These are phyloP conservation scores for Phoxinus phoxinus DNA, from an alignment of 2,113 vertebrate genomes.

Conservation along the genomic window DNA sequence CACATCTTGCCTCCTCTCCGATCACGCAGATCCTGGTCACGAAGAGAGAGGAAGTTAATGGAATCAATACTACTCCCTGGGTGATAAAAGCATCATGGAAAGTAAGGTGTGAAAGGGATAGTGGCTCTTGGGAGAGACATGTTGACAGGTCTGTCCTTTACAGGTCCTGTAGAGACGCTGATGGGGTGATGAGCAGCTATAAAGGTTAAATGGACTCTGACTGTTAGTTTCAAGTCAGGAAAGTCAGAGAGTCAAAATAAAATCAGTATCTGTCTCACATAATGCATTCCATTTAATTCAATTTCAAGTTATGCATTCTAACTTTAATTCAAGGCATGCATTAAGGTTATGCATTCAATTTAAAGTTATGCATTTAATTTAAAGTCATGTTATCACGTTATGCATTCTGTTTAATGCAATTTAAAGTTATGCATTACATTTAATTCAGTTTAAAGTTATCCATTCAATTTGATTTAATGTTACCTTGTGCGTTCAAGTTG, in stretches of 20 bases:
- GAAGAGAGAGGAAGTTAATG: slow-evolving; percentile 61
- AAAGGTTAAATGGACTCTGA: slow-evolving; percentile 23
- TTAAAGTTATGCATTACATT: neutral
- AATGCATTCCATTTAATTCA: neutral
- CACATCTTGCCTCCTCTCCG: neutral
- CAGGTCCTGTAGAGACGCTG: slow-evolving; percentile 37
- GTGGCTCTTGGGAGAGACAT: slow-evolving; percentile 26
- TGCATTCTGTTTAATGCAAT: too few relatives aligned
- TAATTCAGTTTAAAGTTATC: neutral
- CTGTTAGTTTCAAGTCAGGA: neutral
- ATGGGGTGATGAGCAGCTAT: neutral
- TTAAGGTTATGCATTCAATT: neutral
- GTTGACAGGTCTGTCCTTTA: slow-evolving; percentile 65
- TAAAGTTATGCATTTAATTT: neutral
- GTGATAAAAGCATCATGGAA: slow-evolving; percentile 68
- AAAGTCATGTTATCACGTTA: too few relatives aligned
- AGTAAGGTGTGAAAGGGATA: slow-evolving; percentile 35
- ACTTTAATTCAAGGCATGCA: too few relatives aligned
- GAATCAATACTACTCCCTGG: slow-evolving; percentile 66
- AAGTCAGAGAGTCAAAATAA: neutral
- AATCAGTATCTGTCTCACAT: neutral
- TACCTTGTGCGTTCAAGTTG: too few relatives aligned
- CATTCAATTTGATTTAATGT: too few relatives aligned
- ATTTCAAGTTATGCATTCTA: neutral
- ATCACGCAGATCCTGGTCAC: neutral